These are phyloP conservation scores for Copidosoma floridanum DNA, from an alignment of 1,140 invertebrate genomes.

Conservation along the genomic window DNA sequence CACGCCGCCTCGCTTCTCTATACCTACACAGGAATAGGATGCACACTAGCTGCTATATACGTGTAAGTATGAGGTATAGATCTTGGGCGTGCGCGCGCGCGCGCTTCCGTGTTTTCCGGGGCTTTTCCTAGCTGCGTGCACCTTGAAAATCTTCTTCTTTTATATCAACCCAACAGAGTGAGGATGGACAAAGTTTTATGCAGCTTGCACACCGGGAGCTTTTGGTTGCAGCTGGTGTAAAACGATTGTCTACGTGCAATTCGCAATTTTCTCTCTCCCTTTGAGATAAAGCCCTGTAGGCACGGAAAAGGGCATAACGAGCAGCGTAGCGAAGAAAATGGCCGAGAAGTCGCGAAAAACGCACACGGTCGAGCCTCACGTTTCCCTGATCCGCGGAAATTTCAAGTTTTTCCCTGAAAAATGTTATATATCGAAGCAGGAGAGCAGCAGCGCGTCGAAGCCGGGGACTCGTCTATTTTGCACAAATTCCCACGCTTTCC, in stretches of 20 bases:
- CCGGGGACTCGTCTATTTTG: constrained; percentile 44
- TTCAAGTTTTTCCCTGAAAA: constrained; percentile 55
- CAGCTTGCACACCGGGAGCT: too few species aligned
- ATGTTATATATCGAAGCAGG: constrained; percentile 55
- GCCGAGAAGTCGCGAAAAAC: background rate
- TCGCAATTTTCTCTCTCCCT: too few species aligned
- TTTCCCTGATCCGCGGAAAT: constrained; percentile 49
- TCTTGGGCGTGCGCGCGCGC: background rate
- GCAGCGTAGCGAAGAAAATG: too few species aligned
- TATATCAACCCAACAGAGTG: too few species aligned
- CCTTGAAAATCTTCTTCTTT: too few species aligned
- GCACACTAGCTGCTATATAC: background rate
- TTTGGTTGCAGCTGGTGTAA: too few species aligned
- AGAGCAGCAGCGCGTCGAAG: constrained; percentile 48
- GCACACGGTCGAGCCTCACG: background rate
- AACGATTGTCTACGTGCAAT: too few species aligned
- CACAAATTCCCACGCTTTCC: constrained; percentile 31
- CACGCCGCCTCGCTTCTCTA: background rate
- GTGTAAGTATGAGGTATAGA: background rate
- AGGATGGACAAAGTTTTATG: too few species aligned
- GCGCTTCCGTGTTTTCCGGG: too few species aligned
- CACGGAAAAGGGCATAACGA: too few species aligned
- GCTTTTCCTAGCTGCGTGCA: too few species aligned
- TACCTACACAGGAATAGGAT: background rate
- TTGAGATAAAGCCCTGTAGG: too few species aligned